Conservation (phyloP, 1,140 invertebrate species). For the Sipha flava region DNA sequence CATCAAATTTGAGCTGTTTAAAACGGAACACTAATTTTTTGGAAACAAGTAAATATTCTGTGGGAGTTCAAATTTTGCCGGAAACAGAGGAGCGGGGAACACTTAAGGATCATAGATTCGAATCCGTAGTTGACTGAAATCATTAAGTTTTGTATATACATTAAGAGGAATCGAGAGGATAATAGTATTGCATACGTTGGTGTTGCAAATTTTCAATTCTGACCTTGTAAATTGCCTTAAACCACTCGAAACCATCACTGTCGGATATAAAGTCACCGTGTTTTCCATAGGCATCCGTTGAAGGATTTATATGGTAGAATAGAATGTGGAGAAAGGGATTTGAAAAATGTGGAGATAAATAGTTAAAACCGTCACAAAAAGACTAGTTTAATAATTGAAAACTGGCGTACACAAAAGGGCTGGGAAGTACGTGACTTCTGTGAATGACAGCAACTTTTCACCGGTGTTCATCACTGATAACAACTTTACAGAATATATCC, state of each 20-base stretch:
- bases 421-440: constrained; percentile 13
- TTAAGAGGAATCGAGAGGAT: not conserved
- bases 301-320: not conserved
- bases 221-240: not conserved
- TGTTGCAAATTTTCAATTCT: too few relatives aligned
- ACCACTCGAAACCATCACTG: not conserved
- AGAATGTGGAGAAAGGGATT: not conserved
- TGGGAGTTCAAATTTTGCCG: too few relatives aligned
- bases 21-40: too few relatives aligned
- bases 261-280: not conserved
- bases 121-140: too few relatives aligned
- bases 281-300: not conserved
- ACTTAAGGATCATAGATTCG: too few relatives aligned
- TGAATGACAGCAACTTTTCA: constrained; percentile 17
- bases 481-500: constrained; percentile 12
- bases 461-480: constrained; percentile 13
- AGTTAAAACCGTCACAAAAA: constrained; percentile 26
- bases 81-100: too few relatives aligned
- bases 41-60: too few relatives aligned
- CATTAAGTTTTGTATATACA: too few relatives aligned
- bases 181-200: too few relatives aligned
- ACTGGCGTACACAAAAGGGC: not conserved
- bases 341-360: not conserved
- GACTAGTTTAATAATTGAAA: constrained; percentile 16
- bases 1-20: not conserved